These are phyloP conservation scores for Oncorhynchus tshawytscha DNA, from an alignment of 2,113 vertebrate genomes.

Conservation along the genomic window DNA sequence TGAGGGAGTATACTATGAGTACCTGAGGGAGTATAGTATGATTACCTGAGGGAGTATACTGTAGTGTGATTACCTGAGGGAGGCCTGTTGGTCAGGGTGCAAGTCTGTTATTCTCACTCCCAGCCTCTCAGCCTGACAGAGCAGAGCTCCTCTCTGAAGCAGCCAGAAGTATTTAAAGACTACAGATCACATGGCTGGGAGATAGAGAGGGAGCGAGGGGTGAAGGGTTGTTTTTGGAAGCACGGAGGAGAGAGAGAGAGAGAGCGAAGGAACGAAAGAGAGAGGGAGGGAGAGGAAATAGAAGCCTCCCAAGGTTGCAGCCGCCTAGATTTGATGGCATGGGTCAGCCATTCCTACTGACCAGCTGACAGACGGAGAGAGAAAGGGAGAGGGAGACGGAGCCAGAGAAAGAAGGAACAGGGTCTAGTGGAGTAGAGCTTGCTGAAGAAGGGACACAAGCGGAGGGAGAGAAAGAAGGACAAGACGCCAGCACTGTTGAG, in stretches of 20 bases:
- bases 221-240: constrained; percentile 38
- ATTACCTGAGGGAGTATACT: too few species aligned
- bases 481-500: constrained; percentile 3
- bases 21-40: too few species aligned
- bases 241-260: constrained; percentile 1
- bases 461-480: constrained; percentile 3
- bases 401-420: not conserved
- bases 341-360: constrained; percentile 41
- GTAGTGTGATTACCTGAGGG: not conserved
- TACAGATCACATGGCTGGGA: constrained; percentile 62
- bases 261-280: not conserved
- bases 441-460: not conserved
- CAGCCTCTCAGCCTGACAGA: constrained; percentile 13
- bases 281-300: constrained; percentile 38
- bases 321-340: constrained; percentile 46
- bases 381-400: constrained; percentile 21
- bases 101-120: constrained; percentile 11
- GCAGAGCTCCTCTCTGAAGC: constrained; percentile 12
- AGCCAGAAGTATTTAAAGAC: constrained; percentile 70
- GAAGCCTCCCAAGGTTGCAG: constrained; percentile 48
- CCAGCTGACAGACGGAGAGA: constrained; percentile 29
- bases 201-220: not conserved
- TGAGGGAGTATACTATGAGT: too few species aligned
- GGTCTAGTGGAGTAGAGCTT: not conserved
- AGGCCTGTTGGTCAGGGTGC: not conserved